These are phyloP conservation scores for Bufo bufo DNA, from an alignment of 2,113 vertebrate species.

Conservation along the genomic window DNA sequence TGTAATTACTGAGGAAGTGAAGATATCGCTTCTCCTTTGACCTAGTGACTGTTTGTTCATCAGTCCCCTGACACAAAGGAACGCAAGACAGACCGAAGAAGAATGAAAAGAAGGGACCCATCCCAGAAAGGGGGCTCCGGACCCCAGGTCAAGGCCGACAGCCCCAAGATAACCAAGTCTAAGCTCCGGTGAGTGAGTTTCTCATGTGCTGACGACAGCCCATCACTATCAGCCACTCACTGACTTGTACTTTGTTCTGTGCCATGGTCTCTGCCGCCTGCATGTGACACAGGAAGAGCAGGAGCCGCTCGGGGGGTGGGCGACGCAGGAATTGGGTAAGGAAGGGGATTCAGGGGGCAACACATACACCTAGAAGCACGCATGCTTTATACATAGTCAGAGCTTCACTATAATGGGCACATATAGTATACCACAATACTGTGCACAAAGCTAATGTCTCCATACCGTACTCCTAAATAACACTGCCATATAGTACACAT, in stretches of 20 bases:
- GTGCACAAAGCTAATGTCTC: too few species aligned
- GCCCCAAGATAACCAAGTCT: not conserved
- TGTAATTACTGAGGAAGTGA: slow-evolving; percentile 43
- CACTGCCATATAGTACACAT: too few species aligned
- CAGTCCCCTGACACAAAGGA: not conserved
- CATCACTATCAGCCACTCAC: not conserved
- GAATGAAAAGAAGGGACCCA: slow-evolving; percentile 37
- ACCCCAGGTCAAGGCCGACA: not conserved
- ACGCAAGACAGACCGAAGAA: not conserved
- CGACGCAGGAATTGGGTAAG: too few species aligned
- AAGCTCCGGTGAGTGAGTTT: slow-evolving; percentile 18
- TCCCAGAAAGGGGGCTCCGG: not conserved
- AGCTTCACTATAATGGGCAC: too few species aligned
- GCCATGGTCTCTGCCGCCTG: not conserved
- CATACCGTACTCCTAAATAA: too few species aligned
- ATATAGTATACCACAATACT: too few species aligned
- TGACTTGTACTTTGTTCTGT: slow-evolving; percentile 27
- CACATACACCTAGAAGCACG: too few species aligned
- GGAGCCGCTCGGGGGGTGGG: not conserved
- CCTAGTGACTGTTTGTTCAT: slow-evolving; percentile 24
- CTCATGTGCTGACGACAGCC: not conserved
- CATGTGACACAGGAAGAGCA: not conserved
- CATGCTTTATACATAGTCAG: too few species aligned
- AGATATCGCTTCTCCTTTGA: slow-evolving; percentile 24
- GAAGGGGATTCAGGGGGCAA: too few species aligned